phyloP scores from a whole-genome alignment of 2,797 vertebrate genomes.

The Scomberomorus guttatus region DNA sequence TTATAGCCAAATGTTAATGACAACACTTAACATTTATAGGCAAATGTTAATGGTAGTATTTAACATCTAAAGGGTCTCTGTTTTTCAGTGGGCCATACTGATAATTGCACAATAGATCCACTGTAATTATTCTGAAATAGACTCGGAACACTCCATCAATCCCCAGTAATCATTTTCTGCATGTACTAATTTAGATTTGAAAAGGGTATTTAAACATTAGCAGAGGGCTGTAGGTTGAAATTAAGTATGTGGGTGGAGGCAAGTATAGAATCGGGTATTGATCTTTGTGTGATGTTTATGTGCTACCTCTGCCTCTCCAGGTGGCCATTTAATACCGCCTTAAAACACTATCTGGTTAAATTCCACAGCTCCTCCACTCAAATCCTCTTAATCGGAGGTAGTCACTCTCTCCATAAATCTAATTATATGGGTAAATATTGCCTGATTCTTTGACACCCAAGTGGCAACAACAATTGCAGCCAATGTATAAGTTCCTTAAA shows the following conservation, averaged over 20 bases:
- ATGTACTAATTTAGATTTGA: slow-evolving; percentile 58
- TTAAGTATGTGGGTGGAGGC: slow-evolving; percentile 11
- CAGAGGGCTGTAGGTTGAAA: slow-evolving; percentile 33
- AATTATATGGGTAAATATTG: slow-evolving; percentile 52
- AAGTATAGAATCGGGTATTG: slow-evolving; percentile 45
- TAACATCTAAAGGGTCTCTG: slow-evolving; percentile 66
- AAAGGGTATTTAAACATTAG: slow-evolving; percentile 39
- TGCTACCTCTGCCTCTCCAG: slow-evolving; percentile 32
- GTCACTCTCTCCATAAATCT: slow-evolving; percentile 42
- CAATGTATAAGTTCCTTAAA: too few relatives aligned
- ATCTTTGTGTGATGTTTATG: slow-evolving; percentile 56
- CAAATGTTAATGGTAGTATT: slow-evolving; percentile 78
- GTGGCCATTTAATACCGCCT: slow-evolving; percentile 31
- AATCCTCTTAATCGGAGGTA: slow-evolving; percentile 49
- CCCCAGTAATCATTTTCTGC: slow-evolving; percentile 53
- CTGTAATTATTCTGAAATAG: slow-evolving; percentile 63
- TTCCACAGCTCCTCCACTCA: slow-evolving; percentile 27
- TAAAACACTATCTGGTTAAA: slow-evolving; percentile 53
- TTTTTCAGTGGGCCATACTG: slow-evolving; percentile 66
- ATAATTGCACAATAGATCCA: slow-evolving; percentile 68
- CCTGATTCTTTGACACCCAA: slow-evolving; percentile 34
- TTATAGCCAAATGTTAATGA: slow-evolving; percentile 74
- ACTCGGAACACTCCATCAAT: slow-evolving; percentile 54
- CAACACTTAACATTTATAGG: slow-evolving; percentile 75
- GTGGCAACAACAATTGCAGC: too few relatives aligned